These are phyloP conservation scores for Nycticorax nycticorax DNA, from an alignment of 2,113 vertebrate species.

Conservation along the genomic window DNA sequence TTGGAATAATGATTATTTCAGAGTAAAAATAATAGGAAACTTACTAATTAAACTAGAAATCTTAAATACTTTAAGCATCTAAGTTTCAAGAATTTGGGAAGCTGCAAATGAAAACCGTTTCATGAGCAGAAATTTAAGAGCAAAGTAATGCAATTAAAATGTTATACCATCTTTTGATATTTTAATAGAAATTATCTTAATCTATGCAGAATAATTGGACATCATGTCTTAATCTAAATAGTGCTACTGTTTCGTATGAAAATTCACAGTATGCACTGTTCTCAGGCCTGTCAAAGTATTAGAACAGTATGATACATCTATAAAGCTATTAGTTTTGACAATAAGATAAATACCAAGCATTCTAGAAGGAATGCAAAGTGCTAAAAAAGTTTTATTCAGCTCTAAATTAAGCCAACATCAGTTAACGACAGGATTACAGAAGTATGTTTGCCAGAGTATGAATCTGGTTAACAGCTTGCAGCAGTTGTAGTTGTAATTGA, in stretches of 20 bases:
- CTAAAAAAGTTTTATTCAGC: neutral
- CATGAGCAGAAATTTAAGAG: neutral
- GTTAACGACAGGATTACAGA: neutral
- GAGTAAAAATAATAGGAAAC: neutral
- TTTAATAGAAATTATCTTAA: neutral
- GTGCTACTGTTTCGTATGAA: fast-evolving
- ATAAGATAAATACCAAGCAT: neutral
- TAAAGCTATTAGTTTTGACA: neutral
- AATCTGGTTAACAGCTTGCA: neutral
- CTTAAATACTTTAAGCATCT: neutral
- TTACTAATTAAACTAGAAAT: neutral
- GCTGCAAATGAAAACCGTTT: neutral
- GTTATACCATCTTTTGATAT: neutral
- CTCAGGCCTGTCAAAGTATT: neutral
- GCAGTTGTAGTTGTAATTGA: neutral
- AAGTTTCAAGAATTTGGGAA: neutral
- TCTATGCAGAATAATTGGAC: neutral
- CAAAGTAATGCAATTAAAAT: neutral
- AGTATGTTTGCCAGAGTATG: neutral
- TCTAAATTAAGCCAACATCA: neutral
- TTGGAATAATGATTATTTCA: neutral
- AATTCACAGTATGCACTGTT: neutral
- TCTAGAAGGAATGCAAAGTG: neutral
- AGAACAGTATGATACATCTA: neutral
- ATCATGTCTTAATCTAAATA: neutral